Conservation (phyloP, 2,888 invertebrate species). For the Notocelia uddmanniana region DNA sequence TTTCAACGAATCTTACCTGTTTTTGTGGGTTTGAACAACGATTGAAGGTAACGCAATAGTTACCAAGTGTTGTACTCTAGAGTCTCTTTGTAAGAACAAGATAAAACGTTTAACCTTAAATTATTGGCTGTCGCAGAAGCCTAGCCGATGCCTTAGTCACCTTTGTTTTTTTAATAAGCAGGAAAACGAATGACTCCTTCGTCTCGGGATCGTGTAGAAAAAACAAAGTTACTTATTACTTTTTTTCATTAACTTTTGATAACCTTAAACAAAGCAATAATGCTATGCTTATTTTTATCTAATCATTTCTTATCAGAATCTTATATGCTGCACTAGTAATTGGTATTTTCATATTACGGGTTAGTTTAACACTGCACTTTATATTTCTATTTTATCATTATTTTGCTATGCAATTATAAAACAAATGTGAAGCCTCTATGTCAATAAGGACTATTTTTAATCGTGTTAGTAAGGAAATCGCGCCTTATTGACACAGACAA, state of each 20-base stretch:
- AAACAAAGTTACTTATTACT: slow-evolving; percentile 2
- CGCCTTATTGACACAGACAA: no score
- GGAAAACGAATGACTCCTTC: slow-evolving; percentile 34
- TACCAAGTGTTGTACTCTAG: slow-evolving; percentile 63
- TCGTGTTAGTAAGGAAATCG: no score
- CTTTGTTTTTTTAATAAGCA: slow-evolving; percentile 41
- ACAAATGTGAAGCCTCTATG: no score
- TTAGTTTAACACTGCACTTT: no score
- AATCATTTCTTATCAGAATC: slow-evolving; percentile 51
- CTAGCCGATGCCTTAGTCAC: slow-evolving; percentile 31
- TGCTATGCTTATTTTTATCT: slow-evolving; percentile 46
- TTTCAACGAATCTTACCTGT: slow-evolving; percentile 68
- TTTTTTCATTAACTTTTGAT: slow-evolving; percentile 22
- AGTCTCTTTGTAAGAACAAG: slow-evolving; percentile 55
- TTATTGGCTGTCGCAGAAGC: slow-evolving; percentile 21
- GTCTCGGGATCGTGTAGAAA: slow-evolving; percentile 5
- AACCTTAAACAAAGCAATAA: slow-evolving; percentile 43
- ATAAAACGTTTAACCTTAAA: slow-evolving; percentile 46
- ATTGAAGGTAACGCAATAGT: slow-evolving; percentile 70
- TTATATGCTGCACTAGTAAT: slow-evolving; percentile 28
- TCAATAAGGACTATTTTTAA: no score
- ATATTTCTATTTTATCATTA: no score
- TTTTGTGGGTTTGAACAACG: slow-evolving; percentile 68
- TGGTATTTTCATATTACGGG: background rate
- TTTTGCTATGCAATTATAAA: no score